phyloP scores from a whole-genome alignment of 2,888 invertebrate species.

The Coecobrya sp. region DNA sequence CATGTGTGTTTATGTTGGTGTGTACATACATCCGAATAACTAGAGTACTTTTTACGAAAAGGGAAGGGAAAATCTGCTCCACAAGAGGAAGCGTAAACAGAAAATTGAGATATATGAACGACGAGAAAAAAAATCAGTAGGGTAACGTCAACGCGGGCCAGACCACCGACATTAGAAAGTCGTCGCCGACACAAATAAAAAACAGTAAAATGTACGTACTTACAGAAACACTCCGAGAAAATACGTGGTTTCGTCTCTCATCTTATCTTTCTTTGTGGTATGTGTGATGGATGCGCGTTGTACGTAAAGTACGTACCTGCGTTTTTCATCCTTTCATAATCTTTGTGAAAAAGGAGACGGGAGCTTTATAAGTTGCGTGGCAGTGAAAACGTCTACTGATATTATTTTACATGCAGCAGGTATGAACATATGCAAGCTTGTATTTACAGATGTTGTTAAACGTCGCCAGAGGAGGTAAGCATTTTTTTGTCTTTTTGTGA shows the following conservation, averaged over 20 bases:
- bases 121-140: background rate
- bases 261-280: background rate
- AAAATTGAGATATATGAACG: constrained; percentile 16
- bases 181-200: background rate
- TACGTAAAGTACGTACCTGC: background rate
- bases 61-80: background rate
- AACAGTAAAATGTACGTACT: background rate
- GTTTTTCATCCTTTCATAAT: background rate
- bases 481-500: background rate
- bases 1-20: background rate
- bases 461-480: background rate
- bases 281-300: constrained; percentile 20
- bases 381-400: background rate
- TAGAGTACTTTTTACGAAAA: background rate
- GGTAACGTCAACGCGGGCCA: background rate
- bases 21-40: background rate
- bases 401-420: background rate
- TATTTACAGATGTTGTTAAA: background rate
- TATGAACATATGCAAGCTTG: background rate
- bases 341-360: background rate
- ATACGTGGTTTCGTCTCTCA: background rate
- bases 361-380: background rate
- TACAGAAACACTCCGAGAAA: background rate
- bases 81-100: constrained; percentile 18
- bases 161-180: background rate